Base-by-base conservation (phyloP, 1,140 invertebrate species). In the Cheumatopsyche charites region DNA sequence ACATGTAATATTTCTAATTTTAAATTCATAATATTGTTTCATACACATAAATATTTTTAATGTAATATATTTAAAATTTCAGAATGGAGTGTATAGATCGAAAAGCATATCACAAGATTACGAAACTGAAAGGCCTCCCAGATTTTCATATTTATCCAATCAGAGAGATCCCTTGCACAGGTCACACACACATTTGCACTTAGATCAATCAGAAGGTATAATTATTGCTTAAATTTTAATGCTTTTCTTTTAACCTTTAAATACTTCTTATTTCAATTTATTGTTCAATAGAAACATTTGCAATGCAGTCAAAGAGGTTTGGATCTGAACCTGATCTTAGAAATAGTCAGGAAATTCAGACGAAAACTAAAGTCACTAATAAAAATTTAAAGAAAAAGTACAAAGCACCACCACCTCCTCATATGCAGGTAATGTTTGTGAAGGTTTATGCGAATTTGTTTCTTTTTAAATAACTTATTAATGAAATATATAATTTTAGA, bases 291-390 rank as follows among this genome's bases (percentile, higher is more conserved):
- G 74, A 75, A 55, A 71, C 74, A n/a, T 75, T 75, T 63, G 71
- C 55, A 21, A 65, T 47, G 17, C 74, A 75, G 29, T 73, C 74
- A n/a, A 87, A 88, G 77, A 84, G 85, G 74, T 92, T 90, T 78
- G 90, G 88, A 13, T 92, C 90, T 58, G 91, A 92, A 79, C 91
- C 91, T 6, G 90, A 93, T 79, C 79, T 92, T 5, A 78, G 83
- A 45, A 78, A 80, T 71, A 82, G 84, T 77, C 80, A 83, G 63
- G 81, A 85, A 67, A 79, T 77, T 62, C 61, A 65, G 61, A 52
- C 49, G 11, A 77, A 77, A 75, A 67, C 47, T 41, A 67, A 77
- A 69, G 62, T 68, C 7, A 74, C 73, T 68, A 81, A 83, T 75
- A 86, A 82, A 77, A 82, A 85, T 72, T 83, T 84, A 42, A 85